Base-by-base conservation (phyloP, 2,113 vertebrate species). In the Nannospalax galili region DNA sequence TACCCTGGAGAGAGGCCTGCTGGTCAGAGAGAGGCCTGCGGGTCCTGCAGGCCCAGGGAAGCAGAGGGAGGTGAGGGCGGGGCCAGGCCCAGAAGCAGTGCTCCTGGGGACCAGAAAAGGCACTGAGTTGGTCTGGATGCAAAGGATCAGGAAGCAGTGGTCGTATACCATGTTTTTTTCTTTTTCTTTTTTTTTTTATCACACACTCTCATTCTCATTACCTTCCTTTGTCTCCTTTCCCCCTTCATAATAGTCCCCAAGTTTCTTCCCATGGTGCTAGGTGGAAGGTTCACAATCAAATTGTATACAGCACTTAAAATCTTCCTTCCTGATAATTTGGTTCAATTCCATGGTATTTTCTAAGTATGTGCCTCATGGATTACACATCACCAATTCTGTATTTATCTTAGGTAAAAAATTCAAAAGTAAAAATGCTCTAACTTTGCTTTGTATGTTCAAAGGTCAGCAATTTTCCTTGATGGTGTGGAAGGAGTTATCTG, bases 331-430 rank as follows among this genome's bases (percentile, higher is more conserved):
- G 84, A 84, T 92, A 88, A 65, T 85, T 90, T 96, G 58, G 24
- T 40, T 92, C 74, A 82, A 11, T 84, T 95, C 60, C 35, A n/a
- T 65, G 26, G 11, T 74, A 88, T 75, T 97, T 97, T 92, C 78
- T 74, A 91, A 85, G 64, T 69, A 60, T 26, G 2, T 69, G n/a
- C 4, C 72, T 42, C 40, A 40, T 78, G 82, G 73, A 82, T 82
- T 84, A 88, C 35, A 84, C 20, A 45, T 70, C 90, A 42, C 42
- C 42, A 22, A 74, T 92, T 84, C 67, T 94, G 52, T 70, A 19
- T 97, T 96, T 87, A 72, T 94, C 65, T 75, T 84, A 80, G 80
- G 91, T 93, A 93, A 92, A 80, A 40, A 17, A 48, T 91, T n/a
- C 52, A 73, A 69, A 60, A 90, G 37, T 62, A 74, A 90, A 96